Evolutionary conservation across 1,140 invertebrate genomes (phyloP), one percentile per base, ranked within the genome.

Genomic region (Drosophila obscura): DNA sequence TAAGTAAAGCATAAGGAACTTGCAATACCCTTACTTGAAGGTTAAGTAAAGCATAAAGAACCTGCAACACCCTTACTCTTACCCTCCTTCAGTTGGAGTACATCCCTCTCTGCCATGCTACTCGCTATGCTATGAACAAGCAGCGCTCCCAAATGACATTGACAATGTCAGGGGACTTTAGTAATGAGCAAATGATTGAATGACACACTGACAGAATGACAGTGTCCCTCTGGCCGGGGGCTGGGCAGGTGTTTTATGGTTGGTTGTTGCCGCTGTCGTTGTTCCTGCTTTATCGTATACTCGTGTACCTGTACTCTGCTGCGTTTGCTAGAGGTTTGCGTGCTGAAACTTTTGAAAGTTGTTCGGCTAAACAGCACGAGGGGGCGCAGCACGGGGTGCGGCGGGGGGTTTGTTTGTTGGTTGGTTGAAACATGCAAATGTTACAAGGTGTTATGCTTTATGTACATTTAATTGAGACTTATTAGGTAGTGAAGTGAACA

Each of bases 391-490:
- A 7, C 4, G 19, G 0, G n/a, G n/a, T n/a, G n/a, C n/a, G n/a
- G n/a, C n/a, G 5, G 5, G 26, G 52, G 35, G 48, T 28, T 24
- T 31, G 53, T 51, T 58, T 59, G 59, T 56, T 45, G 59, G 59
- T 56, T 45, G 59, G 52, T 46, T 63, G 31, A 65, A 81, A 60
- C 81, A 87, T 85, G 82, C 82, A 85, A 85, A 85, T 85, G 81
- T 81, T 82, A 73, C 64, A 83, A 89, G 83, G 83, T 88, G 83
- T 88, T 89, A 84, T 89, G 74, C 58, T 89, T 88, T 88, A 88
- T 88, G 83, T 88, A 89, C 84, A 89, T 88, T 88, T 88, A 89
- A 88, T 88, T 88, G 84, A 83, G 83, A 88, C 83, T 88, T 88
- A 88, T 88, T 88, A 88, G 79, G 72, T 66, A 67, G 50, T 73